Evolutionary conservation across 2,888 invertebrate genomes (phyloP), one percentile per base, ranked within the genome.

Genomic region (Habrosyne pyritoides): DNA sequence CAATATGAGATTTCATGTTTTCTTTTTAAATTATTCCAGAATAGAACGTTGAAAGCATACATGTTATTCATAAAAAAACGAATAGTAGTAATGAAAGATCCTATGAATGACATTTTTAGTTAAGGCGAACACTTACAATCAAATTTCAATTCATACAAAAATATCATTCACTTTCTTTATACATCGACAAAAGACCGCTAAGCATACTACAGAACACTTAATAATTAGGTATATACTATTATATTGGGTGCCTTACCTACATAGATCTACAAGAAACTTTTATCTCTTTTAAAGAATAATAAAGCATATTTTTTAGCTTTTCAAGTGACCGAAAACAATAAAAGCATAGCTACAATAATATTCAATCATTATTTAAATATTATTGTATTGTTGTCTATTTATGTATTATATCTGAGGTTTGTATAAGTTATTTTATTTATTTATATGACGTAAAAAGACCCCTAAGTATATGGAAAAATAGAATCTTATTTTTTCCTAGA

Each of bases 61-160:
- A 30, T 5, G 30, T 21, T 14, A 8, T 26, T 50, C 30, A 28
- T 26, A 50, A 50, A 53, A 52, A 28, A 18, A 49, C 18, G 49
- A 10, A 28, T 28, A 28, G 2, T 50, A 28, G 8, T 14, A 12
- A 50, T 30, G 49, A 26, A 49, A 14, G 21, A 28, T 42, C 42
- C 14, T n/a, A 67, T 59, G 66, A 62, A 63, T 60, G 66, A 61
- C 63, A 74, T 77, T 79, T 83, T 83, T 71, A 70, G 67, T 76
- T 83, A 86, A 83, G 77, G 82, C 84, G 73, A 83, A 84, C 81
- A 82, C 84, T 86, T 87, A 87, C 73, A 71, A 77, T 80, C 79
- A 75, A n/a, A 85, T 75, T 71, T 81, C 79, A 81, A 84, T 84
- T 81, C 89, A 90, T 91, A 92, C 89, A 92, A 92, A 92, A 92